Evolutionary conservation across 2,797 vertebrate genomes (phyloP).

Genomic region (Agapornis canus): DNA sequence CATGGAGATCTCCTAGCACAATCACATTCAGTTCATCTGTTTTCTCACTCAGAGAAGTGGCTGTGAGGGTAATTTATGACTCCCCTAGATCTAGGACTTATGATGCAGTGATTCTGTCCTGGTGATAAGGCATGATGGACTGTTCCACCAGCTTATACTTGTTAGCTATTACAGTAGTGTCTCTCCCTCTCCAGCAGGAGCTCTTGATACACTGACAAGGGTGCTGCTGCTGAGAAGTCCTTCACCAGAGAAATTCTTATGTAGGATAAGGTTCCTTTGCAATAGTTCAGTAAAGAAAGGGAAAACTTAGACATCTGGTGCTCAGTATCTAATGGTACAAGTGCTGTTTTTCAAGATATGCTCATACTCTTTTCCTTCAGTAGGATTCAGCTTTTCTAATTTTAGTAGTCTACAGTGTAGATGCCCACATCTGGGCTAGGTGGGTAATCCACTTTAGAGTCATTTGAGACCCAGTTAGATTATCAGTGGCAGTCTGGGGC

Average conservation of each 20-base stretch:
- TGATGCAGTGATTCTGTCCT: background rate
- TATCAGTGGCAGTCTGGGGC: background rate
- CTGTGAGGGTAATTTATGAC: background rate
- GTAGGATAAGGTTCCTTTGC: background rate
- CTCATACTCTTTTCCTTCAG: background rate
- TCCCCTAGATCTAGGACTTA: background rate
- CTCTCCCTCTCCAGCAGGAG: background rate
- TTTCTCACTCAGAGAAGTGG: background rate
- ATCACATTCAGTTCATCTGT: background rate
- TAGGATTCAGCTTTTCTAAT: background rate
- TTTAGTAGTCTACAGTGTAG: background rate
- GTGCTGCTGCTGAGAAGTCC: background rate
- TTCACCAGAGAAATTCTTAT: background rate
- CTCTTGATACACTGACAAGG: background rate
- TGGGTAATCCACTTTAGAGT: background rate
- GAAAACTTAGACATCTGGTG: background rate
- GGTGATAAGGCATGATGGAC: background rate
- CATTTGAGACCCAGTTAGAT: background rate
- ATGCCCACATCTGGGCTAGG: background rate
- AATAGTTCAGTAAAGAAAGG: background rate
- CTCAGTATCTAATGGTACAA: background rate
- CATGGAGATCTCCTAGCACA: background rate
- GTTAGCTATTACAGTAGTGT: background rate
- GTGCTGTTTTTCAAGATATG: background rate
- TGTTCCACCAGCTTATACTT: background rate